These are phyloP conservation scores for Limnothrissa miodon DNA, from an alignment of 2,113 vertebrate genomes.

Conservation along the genomic window DNA sequence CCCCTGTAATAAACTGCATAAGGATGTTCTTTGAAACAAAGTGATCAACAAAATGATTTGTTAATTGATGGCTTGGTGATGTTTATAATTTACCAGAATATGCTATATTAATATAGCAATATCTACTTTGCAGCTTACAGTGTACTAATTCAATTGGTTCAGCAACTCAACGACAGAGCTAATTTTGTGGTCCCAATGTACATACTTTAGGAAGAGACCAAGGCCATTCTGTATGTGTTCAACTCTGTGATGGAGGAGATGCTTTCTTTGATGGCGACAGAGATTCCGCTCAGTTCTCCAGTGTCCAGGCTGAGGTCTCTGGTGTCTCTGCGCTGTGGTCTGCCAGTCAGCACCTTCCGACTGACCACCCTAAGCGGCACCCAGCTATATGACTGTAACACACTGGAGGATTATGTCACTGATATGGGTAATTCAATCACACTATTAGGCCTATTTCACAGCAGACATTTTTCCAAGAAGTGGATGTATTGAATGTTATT, in stretches of 20 bases:
- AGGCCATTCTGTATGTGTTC: conserved; percentile 66
- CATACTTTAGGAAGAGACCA: conserved; percentile 64
- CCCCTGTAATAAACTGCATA: background rate
- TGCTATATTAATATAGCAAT: no score
- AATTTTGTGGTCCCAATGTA: conserved; percentile 16
- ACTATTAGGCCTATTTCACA: background rate
- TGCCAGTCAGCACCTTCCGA: conserved; percentile 72
- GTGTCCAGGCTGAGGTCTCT: conserved; percentile 66
- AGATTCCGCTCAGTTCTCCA: conserved; percentile 55
- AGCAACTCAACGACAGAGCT: conserved; percentile 29
- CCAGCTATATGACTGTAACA: conserved; percentile 76
- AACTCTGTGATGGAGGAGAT: conserved; percentile 68
- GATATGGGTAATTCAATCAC: conserved; percentile 68
- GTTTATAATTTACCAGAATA: no score
- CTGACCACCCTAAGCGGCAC: conserved; percentile 60
- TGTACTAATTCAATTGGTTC: background rate
- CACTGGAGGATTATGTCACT: conserved; percentile 61
- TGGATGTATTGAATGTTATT: no score
- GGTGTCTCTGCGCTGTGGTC: conserved; percentile 62
- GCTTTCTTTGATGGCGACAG: conserved; percentile 59
- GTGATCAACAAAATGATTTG: background rate
- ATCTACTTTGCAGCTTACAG: background rate
- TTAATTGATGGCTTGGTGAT: background rate
- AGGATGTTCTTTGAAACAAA: background rate
- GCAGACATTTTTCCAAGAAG: no score